Evolutionary conservation across 2,888 invertebrate genomes (phyloP), one percentile per base, ranked within the genome.

Genomic region (Gymnosoma rotundatum): DNA sequence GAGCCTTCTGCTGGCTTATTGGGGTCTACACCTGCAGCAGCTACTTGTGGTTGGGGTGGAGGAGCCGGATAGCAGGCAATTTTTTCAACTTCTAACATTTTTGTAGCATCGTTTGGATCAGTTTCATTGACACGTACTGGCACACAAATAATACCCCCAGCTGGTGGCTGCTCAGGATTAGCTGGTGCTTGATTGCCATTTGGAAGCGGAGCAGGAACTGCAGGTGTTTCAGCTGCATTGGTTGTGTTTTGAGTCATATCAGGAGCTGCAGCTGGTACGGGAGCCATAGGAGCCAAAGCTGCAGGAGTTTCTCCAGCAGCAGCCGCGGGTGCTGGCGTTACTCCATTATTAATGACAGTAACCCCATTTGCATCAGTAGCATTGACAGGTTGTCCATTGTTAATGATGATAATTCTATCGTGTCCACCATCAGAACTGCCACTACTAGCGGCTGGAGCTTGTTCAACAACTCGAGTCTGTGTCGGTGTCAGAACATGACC

Each of bases 41-140:
- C 87, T 20, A 86, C 87, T 73, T 87, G 88, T 42, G 85, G 73
- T 12, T 85, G 72, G 12, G 89, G 87, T 9, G 89, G 87, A 18
- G 91, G 90, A 21, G 90, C 91, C 76, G 91, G 91, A 86, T 91
- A 92, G 84, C 92, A 92, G 60, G 90, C 91, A 64, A 90, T 87
- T 75, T 91, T 91, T 81, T 92, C 89, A 5, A 91, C 90, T 78
- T 90, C 89, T 54, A 88, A 87, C 87, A 89, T 89, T 86, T 92
- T 92, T 45, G 74, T 89, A 72, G 88, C 87, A 86, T 92, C 91
- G 32, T 86, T 83, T n/a, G 92, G 91, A 89, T 91, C 92, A 63
- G 92, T 91, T 85, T 91, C 91, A 86, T 92, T 92, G 16, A 90
- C 86, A 81, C 89, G 88, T 10, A 90, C 87, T 78, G 91, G 91